A percentile compares a stretch with the other conserved stretches of the same genome.
These are phyloP conservation scores for Anarrhichthys ocellatus DNA, from an alignment of 2,113 vertebrate species.

Conservation along the genomic window DNA sequence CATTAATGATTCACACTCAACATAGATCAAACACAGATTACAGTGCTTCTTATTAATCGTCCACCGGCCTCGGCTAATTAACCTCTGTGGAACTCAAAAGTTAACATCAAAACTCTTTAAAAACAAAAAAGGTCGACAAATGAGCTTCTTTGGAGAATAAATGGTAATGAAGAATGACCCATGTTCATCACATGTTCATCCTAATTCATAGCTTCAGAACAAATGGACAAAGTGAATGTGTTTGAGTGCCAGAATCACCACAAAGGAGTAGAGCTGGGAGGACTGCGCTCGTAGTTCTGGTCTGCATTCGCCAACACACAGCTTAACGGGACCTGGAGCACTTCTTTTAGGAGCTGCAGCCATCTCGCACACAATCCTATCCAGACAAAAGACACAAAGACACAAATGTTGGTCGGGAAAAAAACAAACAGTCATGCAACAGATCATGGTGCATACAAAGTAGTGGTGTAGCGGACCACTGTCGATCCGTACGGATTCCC, in stretches of 20 bases:
- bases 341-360: conserved; percentile 84
- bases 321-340: conserved; percentile 89
- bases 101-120: neutral
- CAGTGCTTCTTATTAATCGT: neutral
- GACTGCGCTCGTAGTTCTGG: conserved; percentile 94
- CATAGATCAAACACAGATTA: conserved; percentile 1
- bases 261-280: conserved; percentile 91
- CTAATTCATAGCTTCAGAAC: neutral
- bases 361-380: conserved; percentile 98
- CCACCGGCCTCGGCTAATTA: neutral
- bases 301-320: conserved; percentile 95
- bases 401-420: conserved; percentile 9
- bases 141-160: neutral
- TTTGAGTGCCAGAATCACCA: conserved; percentile 85
- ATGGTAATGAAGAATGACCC: neutral
- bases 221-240: neutral
- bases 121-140: neutral
- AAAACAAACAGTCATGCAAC: neutral
- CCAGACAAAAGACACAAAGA: conserved; percentile 14
- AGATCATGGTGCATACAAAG: conserved; percentile 1
- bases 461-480: too few species aligned
- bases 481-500: too few species aligned
- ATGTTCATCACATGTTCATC: neutral
- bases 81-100: neutral
- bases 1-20: conserved; percentile 18